Base-by-base conservation (phyloP, 2,888 invertebrate species). In the Melipona beecheii region DNA sequence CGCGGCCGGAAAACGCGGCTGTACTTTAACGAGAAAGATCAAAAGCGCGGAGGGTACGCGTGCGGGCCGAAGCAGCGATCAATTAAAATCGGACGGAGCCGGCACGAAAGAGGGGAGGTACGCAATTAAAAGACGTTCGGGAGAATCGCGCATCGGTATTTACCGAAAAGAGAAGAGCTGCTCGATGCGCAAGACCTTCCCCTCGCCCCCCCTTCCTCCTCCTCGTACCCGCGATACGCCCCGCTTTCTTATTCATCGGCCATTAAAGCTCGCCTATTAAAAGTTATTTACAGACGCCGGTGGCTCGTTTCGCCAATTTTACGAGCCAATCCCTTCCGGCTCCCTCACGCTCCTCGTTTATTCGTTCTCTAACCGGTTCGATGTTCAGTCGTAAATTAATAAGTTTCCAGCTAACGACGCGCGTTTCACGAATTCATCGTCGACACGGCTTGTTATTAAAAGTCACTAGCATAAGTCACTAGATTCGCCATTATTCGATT, bases 231-330 rank as follows among this genome's bases (percentile, higher is more conserved):
- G 6, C 36, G 6, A 17, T 66, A 17, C 49, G 58, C 21, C 31
- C 64, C n/a, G 66, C 21, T 58, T 70, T 70, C 78, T 78, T 73
- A 60, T 65, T 78, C 77, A 50, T 58, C 50, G 58, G 27, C 65
- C 50, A 56, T 73, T 52, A 72, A 73, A 73, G 64, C 54, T 43
- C 17, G 77, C 56, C 77, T 58, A 50, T 78, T 73, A 73, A 78
- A 78, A 50, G 58, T 66, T 78, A 73, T 73, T 78, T 60, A 15
- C 15, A 11, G 27, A 36, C 43, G 49, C 17, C 13, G 31, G 49
- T 54, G n/a, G 68, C 68, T 52, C 62, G 76, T 70, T 70, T 24
- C 69, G 50, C 21, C 54, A 71, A 77, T 77, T 77, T 71, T 64
- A 56, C 71, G 65, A 65, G n/a, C 54, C 43, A 72, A 43, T 65